Percentiles rank a stretch among this genome's conserved stretches.
Evolutionary conservation across 2,888 invertebrate genomes (phyloP).

Genomic region (Deroplatys truncata): DNA sequence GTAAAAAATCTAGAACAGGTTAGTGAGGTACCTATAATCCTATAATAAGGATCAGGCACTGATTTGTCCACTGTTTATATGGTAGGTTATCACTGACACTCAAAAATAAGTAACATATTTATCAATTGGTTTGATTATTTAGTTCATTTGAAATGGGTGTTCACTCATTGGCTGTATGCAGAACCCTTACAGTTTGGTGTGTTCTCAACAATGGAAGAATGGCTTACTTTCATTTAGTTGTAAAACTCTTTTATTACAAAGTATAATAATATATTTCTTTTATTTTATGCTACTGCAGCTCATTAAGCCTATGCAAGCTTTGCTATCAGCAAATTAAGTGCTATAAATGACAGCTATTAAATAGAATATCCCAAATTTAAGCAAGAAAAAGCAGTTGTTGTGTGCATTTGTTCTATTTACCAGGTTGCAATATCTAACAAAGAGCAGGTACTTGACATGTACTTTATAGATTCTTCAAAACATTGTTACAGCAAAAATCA

Average conservation of each 20-base stretch:
- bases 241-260: not conserved
- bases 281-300: not conserved
- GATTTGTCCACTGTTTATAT: not conserved
- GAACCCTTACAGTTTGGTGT: too few species aligned
- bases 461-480: too few species aligned
- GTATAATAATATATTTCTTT: not conserved
- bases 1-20: slow-evolving; percentile 71
- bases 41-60: slow-evolving; percentile 12
- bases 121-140: not conserved
- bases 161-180: not conserved
- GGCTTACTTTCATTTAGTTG: not conserved
- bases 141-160: not conserved
- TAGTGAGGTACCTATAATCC: slow-evolving; percentile 38
- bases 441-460: too few species aligned
- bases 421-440: too few species aligned
- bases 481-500: too few species aligned
- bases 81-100: not conserved
- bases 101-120: not conserved
- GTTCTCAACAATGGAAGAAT: not conserved
- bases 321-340: too few species aligned
- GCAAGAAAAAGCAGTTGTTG: too few species aligned
- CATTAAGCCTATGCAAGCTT: too few species aligned
- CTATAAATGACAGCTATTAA: not conserved
- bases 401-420: too few species aligned
- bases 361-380: not conserved